Evolutionary conservation across 1,140 invertebrate species (phyloP), one percentile per base, ranked within the genome.

Genomic region (Adelges cooleyi): DNA sequence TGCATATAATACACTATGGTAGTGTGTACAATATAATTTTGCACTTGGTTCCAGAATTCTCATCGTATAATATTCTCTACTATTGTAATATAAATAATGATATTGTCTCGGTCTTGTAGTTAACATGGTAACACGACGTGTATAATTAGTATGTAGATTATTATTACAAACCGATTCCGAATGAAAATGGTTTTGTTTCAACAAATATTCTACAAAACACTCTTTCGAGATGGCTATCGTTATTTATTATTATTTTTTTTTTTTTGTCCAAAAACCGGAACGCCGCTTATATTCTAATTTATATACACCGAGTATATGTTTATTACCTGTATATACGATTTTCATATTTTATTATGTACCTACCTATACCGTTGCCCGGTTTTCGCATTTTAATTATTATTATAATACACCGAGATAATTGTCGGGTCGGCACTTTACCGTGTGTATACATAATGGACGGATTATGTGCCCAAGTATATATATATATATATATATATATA

Each of bases 371-470:
- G 40, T n/a, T 15, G 40, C 1, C 23, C 20, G 11, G 10, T 54
- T 40, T 54, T 38, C 42, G 11, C 13, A 42, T 42, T 56, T 56
- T 56, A 56, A 56, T 56, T 42, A 23, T 54, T 54, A 33, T 33
- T 33, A 6, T 33, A n/a, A n/a, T n/a, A n/a, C n/a, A 23, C 50
- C 8, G 18, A 6, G 52, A 54, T 56, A 56, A 56, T 42, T 40
- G 42, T 56, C 53, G 18, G 11, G 53, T 56, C 9, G 17, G 29
- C n/a, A 36, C n/a, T 20, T 18, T 53, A 53, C 36, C 27, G 13
- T 20, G n/a, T 33, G 8, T 10, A 27, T n/a, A n/a, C 29, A 36
- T 33, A 53, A 36, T 36, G 52, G 52, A 54, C 52, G 20, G 42
- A 23, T 40, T 38, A 54, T 36, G 51, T 53, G n/a, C 11, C n/a